These are phyloP conservation scores for Marmota monax DNA, from an alignment of 2,113 vertebrate species.

Conservation along the genomic window DNA sequence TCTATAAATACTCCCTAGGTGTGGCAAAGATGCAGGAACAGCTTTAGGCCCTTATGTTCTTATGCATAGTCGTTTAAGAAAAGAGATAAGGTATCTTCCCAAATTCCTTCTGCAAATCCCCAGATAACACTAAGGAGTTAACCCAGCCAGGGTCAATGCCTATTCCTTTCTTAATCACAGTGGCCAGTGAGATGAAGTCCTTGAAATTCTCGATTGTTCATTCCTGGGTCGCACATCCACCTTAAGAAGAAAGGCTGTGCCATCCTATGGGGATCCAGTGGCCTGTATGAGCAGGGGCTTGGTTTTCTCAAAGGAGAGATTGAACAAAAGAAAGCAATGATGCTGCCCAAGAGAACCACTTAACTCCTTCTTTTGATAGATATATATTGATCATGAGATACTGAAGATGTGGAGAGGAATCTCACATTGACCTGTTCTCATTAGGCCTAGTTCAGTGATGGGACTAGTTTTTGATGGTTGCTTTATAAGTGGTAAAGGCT, in stretches of 20 bases:
- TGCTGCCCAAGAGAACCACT: not conserved
- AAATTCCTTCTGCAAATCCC: not conserved
- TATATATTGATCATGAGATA: not conserved
- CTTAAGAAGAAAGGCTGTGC: not conserved
- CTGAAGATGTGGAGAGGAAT: not conserved
- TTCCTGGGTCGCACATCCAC: not conserved
- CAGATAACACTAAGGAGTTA: no score
- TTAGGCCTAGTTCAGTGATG: not conserved
- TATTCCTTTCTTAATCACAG: not conserved
- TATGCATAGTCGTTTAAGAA: not conserved
- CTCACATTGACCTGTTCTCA: not conserved
- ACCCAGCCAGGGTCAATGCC: not conserved
- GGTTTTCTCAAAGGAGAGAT: not conserved
- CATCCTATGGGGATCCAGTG: not conserved
- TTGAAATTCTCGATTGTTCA: not conserved
- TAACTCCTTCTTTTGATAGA: not conserved
- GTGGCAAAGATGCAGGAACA: not conserved
- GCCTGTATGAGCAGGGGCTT: not conserved
- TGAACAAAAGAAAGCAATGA: not conserved
- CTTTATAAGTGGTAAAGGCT: not conserved
- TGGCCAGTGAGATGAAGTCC: not conserved
- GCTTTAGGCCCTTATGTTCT: not conserved
- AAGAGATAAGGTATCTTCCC: not conserved
- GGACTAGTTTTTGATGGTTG: not conserved
- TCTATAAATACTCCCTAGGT: not conserved